Conservation (phyloP, 1,140 invertebrate species). For the Lucilia cuprina region DNA sequence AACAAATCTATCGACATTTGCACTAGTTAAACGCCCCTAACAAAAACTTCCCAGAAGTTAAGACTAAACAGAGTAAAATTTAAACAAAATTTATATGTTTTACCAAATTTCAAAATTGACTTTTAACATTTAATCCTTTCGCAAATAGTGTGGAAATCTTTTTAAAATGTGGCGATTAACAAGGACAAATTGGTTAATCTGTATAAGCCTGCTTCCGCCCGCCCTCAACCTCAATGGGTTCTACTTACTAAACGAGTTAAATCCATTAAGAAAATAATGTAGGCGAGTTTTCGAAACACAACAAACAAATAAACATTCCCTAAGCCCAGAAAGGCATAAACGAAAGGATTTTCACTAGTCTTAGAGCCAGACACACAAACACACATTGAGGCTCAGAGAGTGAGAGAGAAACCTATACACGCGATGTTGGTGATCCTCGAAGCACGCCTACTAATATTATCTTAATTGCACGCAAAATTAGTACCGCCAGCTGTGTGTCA, state of each 20-base stretch:
- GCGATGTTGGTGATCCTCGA: constrained; percentile 24
- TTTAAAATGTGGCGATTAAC: background rate
- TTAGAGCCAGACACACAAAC: background rate
- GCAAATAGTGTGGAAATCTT: background rate
- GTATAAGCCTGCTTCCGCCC: background rate
- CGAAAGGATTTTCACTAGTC: background rate
- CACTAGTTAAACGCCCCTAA: background rate
- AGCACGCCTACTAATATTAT: constrained; percentile 27
- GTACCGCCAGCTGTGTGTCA: constrained; percentile 28
- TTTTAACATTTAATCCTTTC: background rate
- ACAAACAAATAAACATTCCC: constrained; percentile 12
- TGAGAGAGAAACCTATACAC: background rate
- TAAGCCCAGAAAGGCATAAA: background rate
- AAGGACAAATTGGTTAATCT: background rate
- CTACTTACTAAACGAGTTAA: background rate
- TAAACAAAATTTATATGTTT: too few relatives aligned
- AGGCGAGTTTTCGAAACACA: background rate
- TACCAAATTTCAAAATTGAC: background rate
- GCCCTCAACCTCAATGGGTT: background rate
- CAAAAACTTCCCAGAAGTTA: background rate
- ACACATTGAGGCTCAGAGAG: background rate
- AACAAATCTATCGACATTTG: background rate
- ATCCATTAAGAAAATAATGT: background rate
- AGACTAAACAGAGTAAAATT: background rate
- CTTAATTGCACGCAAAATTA: constrained; percentile 12